Evolutionary conservation across 2,113 vertebrate genomes (phyloP).

Genomic region (Hyaena hyaena): DNA sequence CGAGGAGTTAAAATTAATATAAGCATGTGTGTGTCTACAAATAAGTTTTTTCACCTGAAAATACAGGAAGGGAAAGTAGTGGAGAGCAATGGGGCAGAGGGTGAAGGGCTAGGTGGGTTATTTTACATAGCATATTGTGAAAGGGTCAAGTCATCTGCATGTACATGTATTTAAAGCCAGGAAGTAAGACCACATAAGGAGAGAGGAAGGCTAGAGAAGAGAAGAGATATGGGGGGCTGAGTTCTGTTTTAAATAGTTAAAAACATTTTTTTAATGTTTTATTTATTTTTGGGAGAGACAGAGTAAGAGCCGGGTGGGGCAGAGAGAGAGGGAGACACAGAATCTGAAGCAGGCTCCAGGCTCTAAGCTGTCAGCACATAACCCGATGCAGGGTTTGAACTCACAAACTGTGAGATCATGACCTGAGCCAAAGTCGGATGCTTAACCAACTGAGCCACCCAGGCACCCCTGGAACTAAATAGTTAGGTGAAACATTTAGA

Average conservation of each 20-base stretch:
- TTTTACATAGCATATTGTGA: not conserved
- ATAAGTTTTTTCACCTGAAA: not conserved
- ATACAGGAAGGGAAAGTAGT: not conserved
- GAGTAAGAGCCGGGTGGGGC: no score
- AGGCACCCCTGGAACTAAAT: no score
- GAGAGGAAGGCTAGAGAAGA: not conserved
- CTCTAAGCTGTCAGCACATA: no score
- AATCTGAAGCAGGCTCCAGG: no score
- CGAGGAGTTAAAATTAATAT: not conserved
- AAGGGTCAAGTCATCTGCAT: not conserved
- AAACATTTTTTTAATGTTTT: not conserved
- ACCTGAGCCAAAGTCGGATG: no score
- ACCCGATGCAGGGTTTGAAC: no score
- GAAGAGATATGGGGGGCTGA: not conserved
- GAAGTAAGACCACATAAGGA: not conserved
- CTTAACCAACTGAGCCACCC: no score
- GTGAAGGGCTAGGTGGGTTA: not conserved
- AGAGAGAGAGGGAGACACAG: no score
- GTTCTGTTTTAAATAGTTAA: not conserved
- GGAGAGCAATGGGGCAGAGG: not conserved
- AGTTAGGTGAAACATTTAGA: not conserved
- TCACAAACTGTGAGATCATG: no score
- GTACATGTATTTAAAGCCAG: not conserved
- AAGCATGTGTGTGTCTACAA: not conserved
- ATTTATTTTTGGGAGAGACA: no score